Conservation (phyloP, 2,797 vertebrate species). For the Lacerta viridis region DNA sequence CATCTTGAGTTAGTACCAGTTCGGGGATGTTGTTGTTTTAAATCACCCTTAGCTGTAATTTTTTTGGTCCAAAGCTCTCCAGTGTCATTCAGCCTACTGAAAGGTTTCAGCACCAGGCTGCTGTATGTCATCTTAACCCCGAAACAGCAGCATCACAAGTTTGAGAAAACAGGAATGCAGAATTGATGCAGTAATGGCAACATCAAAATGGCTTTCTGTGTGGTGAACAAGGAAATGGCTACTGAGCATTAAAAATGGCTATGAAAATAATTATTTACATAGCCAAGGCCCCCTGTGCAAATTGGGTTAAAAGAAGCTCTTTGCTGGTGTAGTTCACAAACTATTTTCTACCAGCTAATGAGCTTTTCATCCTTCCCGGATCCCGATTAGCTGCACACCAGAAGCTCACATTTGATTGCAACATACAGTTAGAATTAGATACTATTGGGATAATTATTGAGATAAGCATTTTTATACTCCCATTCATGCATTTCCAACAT, state of each 20-base stretch:
- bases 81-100: neutral
- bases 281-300: neutral
- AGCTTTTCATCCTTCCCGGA: neutral
- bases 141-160: neutral
- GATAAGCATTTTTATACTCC: neutral
- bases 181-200: neutral
- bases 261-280: constrained; percentile 17
- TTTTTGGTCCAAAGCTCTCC: neutral
- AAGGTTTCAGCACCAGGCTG: neutral
- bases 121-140: neutral
- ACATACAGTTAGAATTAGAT: neutral
- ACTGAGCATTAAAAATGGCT: neutral
- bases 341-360: no score
- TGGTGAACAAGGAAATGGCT: neutral
- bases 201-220: neutral
- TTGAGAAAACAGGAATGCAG: neutral
- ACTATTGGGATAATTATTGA: neutral
- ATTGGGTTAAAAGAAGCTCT: neutral
- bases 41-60: neutral
- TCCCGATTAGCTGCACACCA: constrained; percentile 1
- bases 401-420: neutral
- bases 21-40: neutral
- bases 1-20: neutral
- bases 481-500: neutral
- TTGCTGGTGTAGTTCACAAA: neutral